A percentile compares a stretch with the other conserved stretches of the same genome.
Conservation (phyloP, 2,797 vertebrate species). For the Lates japonicus region DNA sequence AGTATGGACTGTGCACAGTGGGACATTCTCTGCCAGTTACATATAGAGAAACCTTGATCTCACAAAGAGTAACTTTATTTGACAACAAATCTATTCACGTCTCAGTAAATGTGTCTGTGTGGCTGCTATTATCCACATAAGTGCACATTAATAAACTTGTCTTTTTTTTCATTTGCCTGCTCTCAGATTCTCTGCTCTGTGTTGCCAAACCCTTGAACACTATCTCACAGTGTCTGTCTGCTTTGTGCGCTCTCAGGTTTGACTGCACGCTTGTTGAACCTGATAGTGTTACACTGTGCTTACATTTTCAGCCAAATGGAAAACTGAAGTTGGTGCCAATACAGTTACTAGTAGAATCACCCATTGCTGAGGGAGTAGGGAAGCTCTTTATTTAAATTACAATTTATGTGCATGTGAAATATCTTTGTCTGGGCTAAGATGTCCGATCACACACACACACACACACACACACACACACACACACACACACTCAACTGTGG, state of each 20-base stretch:
- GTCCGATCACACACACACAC: not conserved
- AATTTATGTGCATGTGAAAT: not conserved
- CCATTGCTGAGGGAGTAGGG: not conserved
- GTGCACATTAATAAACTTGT: not conserved
- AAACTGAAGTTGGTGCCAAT: no score
- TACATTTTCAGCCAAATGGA: not conserved
- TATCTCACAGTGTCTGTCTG: not conserved
- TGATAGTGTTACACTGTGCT: not conserved
- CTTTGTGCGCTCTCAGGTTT: conserved; percentile 1
- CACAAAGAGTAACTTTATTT: not conserved
- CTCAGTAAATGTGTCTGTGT: not conserved
- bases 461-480: not conserved
- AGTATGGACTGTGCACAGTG: not conserved
- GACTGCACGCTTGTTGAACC: not conserved
- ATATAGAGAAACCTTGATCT: no score
- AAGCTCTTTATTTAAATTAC: not conserved
- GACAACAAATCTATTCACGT: not conserved
- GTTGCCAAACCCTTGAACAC: not conserved
- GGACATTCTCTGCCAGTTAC: no score
- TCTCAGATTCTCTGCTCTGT: not conserved
- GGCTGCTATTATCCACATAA: not conserved
- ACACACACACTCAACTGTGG: not conserved
- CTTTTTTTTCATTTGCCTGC: no score
- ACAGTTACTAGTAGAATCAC: not conserved
- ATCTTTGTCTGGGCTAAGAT: not conserved